Conservation (phyloP, 1,140 invertebrate species). For the Coptotermes formosanus region DNA sequence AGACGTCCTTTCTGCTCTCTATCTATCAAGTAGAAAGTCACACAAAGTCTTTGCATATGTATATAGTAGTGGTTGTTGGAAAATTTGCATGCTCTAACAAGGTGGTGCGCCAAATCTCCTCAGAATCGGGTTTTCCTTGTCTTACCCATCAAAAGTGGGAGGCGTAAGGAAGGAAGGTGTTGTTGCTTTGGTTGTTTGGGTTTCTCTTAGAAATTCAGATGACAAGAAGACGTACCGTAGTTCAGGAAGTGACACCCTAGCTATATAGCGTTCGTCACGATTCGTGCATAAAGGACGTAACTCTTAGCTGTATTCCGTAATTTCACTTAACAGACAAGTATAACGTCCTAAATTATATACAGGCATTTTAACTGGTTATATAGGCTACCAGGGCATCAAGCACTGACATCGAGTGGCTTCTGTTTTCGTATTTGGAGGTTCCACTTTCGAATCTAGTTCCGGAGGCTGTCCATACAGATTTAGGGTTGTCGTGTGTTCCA, state of each 20-base stretch:
- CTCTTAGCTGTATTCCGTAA: neutral
- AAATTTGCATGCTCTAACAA: conserved; percentile 27
- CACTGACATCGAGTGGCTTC: too few relatives aligned
- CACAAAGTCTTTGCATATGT: conserved; percentile 29
- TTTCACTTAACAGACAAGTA: too few relatives aligned
- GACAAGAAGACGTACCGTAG: neutral
- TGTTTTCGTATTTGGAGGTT: too few relatives aligned
- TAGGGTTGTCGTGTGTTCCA: too few relatives aligned
- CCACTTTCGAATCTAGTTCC: too few relatives aligned
- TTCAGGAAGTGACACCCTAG: neutral
- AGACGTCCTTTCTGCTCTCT: conserved; percentile 1
- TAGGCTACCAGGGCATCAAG: too few relatives aligned
- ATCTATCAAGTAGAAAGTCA: conserved; percentile 20
- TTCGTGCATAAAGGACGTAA: neutral
- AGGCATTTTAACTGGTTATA: too few relatives aligned
- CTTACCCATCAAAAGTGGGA: conserved; percentile 8
- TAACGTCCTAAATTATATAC: too few relatives aligned
- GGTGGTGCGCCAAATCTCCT: conserved; percentile 27
- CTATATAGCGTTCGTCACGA: neutral
- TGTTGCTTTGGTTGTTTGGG: conserved; percentile 6
- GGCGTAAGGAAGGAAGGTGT: neutral
- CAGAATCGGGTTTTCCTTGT: conserved; percentile 17
- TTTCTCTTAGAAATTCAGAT: conserved; percentile 13
- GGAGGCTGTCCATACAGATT: too few relatives aligned
- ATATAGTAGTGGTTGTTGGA: conserved; percentile 18